Evolutionary conservation across 2,113 vertebrate species (phyloP).

Genomic region (Dasyurus viverrinus): DNA sequence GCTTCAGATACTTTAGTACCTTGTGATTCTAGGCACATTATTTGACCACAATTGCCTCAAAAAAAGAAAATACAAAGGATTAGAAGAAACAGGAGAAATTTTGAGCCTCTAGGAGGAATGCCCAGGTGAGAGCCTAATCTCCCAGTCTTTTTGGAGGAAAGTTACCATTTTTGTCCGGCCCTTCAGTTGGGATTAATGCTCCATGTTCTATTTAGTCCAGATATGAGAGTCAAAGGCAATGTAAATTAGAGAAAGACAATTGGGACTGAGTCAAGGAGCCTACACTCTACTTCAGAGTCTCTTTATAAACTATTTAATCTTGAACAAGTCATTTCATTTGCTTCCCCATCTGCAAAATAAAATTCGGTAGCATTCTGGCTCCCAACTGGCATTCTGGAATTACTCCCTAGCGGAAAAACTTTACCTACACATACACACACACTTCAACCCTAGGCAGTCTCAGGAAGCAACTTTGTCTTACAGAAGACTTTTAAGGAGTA

Average conservation of each 20-base stretch:
- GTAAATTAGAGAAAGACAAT: neutral
- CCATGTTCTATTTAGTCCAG: neutral
- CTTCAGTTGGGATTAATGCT: neutral
- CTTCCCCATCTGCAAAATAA: conserved; percentile 30
- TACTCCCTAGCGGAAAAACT: neutral
- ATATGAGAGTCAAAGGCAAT: neutral
- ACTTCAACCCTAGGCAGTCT: neutral
- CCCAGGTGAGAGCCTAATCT: neutral
- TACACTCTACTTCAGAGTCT: neutral
- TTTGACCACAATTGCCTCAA: too few relatives aligned
- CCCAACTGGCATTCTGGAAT: conserved; percentile 1
- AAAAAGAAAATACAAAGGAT: neutral
- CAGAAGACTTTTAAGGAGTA: conserved; percentile 74
- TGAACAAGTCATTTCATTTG: neutral
- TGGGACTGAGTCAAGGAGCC: neutral
- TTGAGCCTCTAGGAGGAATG: neutral
- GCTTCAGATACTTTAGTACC: neutral
- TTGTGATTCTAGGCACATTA: neutral
- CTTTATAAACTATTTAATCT: neutral
- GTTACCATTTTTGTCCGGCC: neutral
- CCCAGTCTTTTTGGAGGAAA: neutral
- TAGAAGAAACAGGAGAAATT: neutral
- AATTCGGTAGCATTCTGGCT: neutral
- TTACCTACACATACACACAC: too few relatives aligned
- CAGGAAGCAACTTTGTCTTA: conserved; percentile 48